Evolutionary conservation across 2,797 vertebrate genomes (phyloP).

Genomic region (Gymnodraco acuticeps): DNA sequence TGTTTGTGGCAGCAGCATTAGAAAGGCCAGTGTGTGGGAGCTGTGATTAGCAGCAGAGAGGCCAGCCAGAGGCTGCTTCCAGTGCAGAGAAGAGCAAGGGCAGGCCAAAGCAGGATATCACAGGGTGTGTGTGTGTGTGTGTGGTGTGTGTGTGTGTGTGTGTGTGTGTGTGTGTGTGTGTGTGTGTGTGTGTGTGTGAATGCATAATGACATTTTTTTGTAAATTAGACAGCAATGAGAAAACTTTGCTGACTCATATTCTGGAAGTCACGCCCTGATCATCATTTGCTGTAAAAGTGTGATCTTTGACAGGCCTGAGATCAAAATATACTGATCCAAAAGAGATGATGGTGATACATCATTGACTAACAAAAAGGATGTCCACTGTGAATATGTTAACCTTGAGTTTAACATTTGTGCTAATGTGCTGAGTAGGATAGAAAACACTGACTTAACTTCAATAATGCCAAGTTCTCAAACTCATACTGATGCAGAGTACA

Average conservation of each 20-base stretch:
- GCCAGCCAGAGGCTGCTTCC: conserved; percentile 76
- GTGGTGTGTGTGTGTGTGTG: conserved; percentile 10
- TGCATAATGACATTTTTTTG: conserved; percentile 55
- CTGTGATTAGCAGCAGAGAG: conserved; percentile 77
- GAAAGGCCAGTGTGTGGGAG: conserved; percentile 57
- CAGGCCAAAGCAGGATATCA: conserved; percentile 66
- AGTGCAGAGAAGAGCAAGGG: conserved; percentile 68
- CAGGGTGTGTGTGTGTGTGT: no score
- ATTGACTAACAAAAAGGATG: conserved; percentile 60
- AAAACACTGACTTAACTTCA: conserved; percentile 67
- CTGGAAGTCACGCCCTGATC: conserved; percentile 48
- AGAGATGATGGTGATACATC: conserved; percentile 53
- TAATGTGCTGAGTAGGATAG: conserved; percentile 70
- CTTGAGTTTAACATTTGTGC: conserved; percentile 70
- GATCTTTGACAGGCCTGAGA: conserved; percentile 58
- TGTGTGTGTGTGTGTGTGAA: conserved; percentile 8
- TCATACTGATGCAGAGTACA: conserved; percentile 83
- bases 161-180: conserved; percentile 6
- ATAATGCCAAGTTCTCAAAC: conserved; percentile 74
- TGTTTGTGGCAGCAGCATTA: conserved; percentile 52
- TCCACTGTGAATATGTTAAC: conserved; percentile 71
- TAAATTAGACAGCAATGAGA: conserved; percentile 65
- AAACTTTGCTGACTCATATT: conserved; percentile 60
- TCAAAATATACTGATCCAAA: conserved; percentile 52
- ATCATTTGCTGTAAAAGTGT: conserved; percentile 60